These are phyloP conservation scores for Rana temporaria DNA, from an alignment of 2,113 vertebrate species.

Conservation along the genomic window DNA sequence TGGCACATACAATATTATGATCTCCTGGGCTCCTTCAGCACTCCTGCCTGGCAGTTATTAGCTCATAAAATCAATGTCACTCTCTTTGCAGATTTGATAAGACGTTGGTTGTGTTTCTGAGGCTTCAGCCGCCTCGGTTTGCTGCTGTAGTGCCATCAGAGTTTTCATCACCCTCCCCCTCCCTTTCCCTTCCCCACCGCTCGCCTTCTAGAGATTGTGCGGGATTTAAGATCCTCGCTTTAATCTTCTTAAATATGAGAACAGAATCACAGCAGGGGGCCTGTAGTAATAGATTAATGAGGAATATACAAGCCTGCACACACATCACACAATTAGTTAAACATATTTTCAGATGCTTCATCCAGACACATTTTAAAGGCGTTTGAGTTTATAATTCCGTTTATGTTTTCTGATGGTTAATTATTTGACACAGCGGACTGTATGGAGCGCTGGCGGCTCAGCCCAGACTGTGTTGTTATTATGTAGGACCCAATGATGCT, in stretches of 20 bases:
- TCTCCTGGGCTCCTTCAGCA: neutral
- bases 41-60: neutral
- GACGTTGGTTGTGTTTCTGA: neutral
- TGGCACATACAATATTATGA: neutral
- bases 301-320: neutral
- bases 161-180: conserved; percentile 5
- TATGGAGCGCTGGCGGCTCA: neutral
- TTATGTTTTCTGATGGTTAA: neutral
- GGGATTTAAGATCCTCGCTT: neutral
- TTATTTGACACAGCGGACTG: neutral
- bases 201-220: neutral
- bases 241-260: conserved; percentile 33
- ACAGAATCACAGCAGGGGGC: neutral
- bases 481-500: neutral
- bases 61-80: neutral
- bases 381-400: neutral
- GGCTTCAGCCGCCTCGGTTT: neutral
- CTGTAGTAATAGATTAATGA: conserved; percentile 25
- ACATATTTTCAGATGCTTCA: conserved; percentile 21
- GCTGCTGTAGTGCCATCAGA: conserved; percentile 26
- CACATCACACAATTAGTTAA: conserved; percentile 37
- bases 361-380: neutral
- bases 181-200: no score
- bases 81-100: conserved; percentile 14
- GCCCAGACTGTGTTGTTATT: neutral